Evolutionary conservation across 2,888 invertebrate genomes (phyloP).

Genomic region (Drosophila rubida): DNA sequence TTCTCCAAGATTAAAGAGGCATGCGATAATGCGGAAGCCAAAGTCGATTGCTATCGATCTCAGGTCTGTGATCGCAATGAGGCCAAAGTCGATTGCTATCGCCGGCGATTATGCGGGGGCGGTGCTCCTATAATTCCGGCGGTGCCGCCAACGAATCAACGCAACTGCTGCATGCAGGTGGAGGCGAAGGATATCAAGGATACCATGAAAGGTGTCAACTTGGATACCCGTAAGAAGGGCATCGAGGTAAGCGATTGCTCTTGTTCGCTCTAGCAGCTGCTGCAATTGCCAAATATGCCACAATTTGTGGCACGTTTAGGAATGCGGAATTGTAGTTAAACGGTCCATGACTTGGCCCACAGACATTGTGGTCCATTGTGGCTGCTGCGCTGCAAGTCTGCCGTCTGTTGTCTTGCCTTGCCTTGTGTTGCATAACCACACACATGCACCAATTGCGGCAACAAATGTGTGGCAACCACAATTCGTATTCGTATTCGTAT

Average conservation of each 20-base stretch:
- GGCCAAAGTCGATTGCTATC: constrained; percentile 75
- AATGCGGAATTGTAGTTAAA: constrained; percentile 53
- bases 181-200: constrained; percentile 78
- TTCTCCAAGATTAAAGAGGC: constrained; percentile 76
- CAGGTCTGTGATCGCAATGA: constrained; percentile 65
- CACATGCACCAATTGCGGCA: constrained; percentile 34
- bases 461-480: constrained; percentile 58
- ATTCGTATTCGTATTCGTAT: constrained; percentile 13
- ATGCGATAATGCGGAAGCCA: constrained; percentile 65
- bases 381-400: constrained; percentile 23
- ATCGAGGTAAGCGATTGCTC: constrained; percentile 81
- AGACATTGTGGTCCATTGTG: constrained; percentile 37
- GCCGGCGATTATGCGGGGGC: constrained; percentile 65
- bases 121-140: constrained; percentile 45
- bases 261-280: neutral
- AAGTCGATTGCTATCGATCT: constrained; percentile 73
- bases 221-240: constrained; percentile 81
- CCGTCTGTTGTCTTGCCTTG: neutral
- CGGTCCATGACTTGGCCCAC: constrained; percentile 49
- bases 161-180: constrained; percentile 83
- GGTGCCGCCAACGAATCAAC: constrained; percentile 59
- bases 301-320: constrained; percentile 40
- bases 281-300: neutral
- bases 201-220: constrained; percentile 80
- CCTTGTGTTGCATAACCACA: constrained; percentile 53